Percentiles rank a stretch among this genome's conserved stretches.
phyloP scores from a whole-genome alignment of 2,797 vertebrate species.

The Aeoliscus strigatus region DNA sequence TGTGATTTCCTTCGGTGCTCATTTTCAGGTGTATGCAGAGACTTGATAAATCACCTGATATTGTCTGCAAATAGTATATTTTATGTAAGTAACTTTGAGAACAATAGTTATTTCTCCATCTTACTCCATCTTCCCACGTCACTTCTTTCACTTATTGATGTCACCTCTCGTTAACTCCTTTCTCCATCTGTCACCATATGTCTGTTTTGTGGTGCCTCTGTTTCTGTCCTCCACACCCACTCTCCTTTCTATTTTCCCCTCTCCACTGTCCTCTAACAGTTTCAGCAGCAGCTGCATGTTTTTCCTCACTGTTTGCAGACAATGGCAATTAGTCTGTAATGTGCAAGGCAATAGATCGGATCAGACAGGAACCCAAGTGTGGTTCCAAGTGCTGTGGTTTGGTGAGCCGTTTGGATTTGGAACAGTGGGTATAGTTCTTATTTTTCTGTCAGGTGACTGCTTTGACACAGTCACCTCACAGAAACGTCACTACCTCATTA shows the following conservation, averaged over 20 bases:
- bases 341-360: conserved; percentile 64
- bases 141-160: conserved; percentile 19
- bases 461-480: neutral
- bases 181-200: conserved; percentile 34
- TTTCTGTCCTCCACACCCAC: conserved; percentile 7
- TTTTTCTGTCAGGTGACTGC: conserved; percentile 20
- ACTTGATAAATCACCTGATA: too few species aligned
- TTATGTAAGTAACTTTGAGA: too few species aligned
- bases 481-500: too few species aligned
- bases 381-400: conserved; percentile 61
- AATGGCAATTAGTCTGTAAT: conserved; percentile 64
- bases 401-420: conserved; percentile 43
- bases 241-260: conserved; percentile 19
- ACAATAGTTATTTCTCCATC: conserved; percentile 2
- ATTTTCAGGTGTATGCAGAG: too few species aligned
- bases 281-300: conserved; percentile 43
- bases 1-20: too few species aligned
- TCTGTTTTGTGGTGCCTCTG: conserved; percentile 11
- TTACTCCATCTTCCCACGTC: conserved; percentile 19
- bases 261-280: conserved; percentile 36
- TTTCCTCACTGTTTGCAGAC: conserved; percentile 61
- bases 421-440: conserved; percentile 29
- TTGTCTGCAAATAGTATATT: too few species aligned
- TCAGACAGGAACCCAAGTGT: conserved; percentile 55
- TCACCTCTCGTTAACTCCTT: conserved; percentile 27